Conservation (phyloP, 2,113 vertebrate genomes). For the Oxyura jamaicensis region DNA sequence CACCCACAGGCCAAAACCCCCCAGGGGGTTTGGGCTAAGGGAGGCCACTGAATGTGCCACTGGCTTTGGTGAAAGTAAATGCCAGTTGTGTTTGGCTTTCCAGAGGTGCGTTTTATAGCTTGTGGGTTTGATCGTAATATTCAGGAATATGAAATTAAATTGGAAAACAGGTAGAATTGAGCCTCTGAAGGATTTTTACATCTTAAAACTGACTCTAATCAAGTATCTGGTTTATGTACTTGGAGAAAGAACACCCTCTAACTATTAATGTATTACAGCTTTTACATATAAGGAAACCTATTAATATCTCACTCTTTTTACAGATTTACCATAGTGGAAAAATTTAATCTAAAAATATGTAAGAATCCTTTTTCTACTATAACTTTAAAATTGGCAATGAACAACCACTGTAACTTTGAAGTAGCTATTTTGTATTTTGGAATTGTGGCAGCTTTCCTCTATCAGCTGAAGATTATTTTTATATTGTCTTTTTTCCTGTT, state of each 20-base stretch:
- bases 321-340: not conserved
- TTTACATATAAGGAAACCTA: not conserved
- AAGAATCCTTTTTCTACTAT: not conserved
- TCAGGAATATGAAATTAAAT: not conserved
- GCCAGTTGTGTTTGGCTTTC: not conserved
- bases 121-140: not conserved
- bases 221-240: not conserved
- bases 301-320: not conserved
- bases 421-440: not conserved
- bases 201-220: not conserved
- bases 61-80: not conserved
- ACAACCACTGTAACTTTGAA: not conserved
- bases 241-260: not conserved
- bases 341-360: not conserved
- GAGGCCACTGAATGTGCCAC: not conserved
- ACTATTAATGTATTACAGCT: not conserved
- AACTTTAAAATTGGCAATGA: not conserved
- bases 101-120: not conserved
- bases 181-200: not conserved
- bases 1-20: not conserved
- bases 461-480: not conserved
- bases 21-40: not conserved
- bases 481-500: not conserved
- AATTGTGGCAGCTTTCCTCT: not conserved
- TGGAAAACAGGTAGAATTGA: not conserved